Base-by-base conservation (phyloP, 1,140 invertebrate genomes). In the Camponotus pennsylvanicus region DNA sequence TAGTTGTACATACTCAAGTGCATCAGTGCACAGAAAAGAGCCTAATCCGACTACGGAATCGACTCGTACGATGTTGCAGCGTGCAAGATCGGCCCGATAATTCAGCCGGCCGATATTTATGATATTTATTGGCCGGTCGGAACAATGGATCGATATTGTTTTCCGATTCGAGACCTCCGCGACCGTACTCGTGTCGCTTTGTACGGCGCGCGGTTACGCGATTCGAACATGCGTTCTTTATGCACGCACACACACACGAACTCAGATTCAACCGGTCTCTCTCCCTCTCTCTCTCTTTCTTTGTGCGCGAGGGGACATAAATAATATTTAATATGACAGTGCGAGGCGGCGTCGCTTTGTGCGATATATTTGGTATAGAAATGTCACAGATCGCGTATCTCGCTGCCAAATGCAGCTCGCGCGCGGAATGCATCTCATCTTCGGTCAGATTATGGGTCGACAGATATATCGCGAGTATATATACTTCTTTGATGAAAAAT, bases 71-170 rank as follows among this genome's bases (percentile, higher is more conserved):
- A 76, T 85, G 84, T 87, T 84, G 61, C 78, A 57, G 80, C 49
- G 77, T 27, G 80, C 87, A 78, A 91, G 89, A 91, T 92, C 88
- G 86, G 85, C 6, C 55, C 88, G 61, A 88, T 92, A 92, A 91
- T 78, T 88, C 86, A 86, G 66, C 69, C 61, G 77, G 82, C 88
- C 90, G 92, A 93, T 94, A 94, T 94, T 94, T 91, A 90, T 83
- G 93, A 95, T 95, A 95, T 95, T 95, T 95, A 95, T 95, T 93
- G 93, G 91, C 85, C 69, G 27, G 37, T 18, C 73, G 88, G 87
- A 94, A 95, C 95, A 95, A 95, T 95, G 95, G 94, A 95, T 95
- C 94, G 95, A 95, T 95, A 95, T 95, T 95, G 94, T 95, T 95
- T 95, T 95, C 92, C 93, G 94, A 95, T 95, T 94, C 49, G 94